Percentiles rank a stretch among this genome's conserved stretches.
Conservation (phyloP, 1,140 invertebrate species). For the Cherax quadricarinatus region DNA sequence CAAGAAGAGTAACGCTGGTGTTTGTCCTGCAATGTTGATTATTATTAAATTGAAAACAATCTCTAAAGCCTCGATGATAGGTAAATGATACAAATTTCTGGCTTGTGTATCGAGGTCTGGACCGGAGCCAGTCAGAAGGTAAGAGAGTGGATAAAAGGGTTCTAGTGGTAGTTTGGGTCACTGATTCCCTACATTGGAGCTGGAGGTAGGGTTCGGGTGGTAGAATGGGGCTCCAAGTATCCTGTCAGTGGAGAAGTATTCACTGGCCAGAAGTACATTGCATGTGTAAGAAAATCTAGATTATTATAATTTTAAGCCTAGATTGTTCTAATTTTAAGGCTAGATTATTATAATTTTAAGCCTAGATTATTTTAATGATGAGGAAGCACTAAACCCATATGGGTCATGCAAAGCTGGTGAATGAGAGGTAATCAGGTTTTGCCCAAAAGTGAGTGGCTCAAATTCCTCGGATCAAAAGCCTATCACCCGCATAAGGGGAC, state of each 20-base stretch:
- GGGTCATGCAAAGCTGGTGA: too few species aligned
- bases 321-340: too few species aligned
- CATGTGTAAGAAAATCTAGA: neutral
- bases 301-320: too few species aligned
- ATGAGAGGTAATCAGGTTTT: too few species aligned
- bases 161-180: constrained; percentile 3
- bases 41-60: neutral
- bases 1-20: neutral
- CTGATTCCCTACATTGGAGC: neutral
- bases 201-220: neutral
- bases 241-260: neutral
- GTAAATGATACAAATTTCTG: too few species aligned
- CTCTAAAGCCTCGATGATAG: too few species aligned
- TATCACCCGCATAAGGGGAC: too few species aligned
- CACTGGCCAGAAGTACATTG: neutral
- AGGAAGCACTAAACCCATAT: too few species aligned
- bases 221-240: neutral
- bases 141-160: constrained; percentile 11
- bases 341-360: too few species aligned
- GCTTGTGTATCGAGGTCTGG: neutral
- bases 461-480: too few species aligned
- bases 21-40: neutral
- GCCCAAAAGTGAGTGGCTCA: too few species aligned
- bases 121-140: neutral
- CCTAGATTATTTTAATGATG: too few species aligned